Evolutionary conservation across 2,888 invertebrate genomes (phyloP), one percentile per base, ranked within the genome.

Genomic region (Stomorhina lunata): DNA sequence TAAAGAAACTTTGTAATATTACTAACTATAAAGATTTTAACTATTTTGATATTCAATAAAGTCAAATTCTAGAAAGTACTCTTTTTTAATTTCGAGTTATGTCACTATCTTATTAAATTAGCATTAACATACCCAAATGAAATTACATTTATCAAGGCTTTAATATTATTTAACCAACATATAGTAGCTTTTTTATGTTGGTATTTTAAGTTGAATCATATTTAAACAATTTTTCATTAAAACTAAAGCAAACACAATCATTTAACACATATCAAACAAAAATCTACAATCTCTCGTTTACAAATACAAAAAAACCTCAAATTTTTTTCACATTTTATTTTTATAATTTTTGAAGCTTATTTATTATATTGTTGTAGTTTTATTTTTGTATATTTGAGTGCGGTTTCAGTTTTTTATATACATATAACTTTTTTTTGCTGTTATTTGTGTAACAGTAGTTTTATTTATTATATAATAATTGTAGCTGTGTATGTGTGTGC

Each of bases 171-270:
- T 53, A 63, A 61, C 20, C 17, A 40, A 55, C 1, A 29, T 29
- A 4, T 25, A n/a, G 32, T 43, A 45, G 17, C 15, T 59, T 25
- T 12, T 50, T 65, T 57, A 20, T 57, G 59, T 59, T 59, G 17
- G 27, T 59, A 37, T 12, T 50, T 65, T 57, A 20, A 48, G 59
- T 59, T 59, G 76, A 68, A 40, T 68, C 59, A 57, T 48, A 59
- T 59, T 61, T 25, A 77, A 68, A 77, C 53, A 15, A 68, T 53
- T 29, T 76, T 77, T 68, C 53, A 61, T 69, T 59, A 4, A 48
- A 75, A 65, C 59, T 50, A 53, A 61, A 48, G 61, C 15, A 45
- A 66, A 66, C 34, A 34, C 20, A 63, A 32, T 34, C 34, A 53
- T 48, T 48, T 48, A 53, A 53, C 4, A 40, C 6, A 50, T 37